These are phyloP conservation scores for Scalopus aquaticus DNA, from an alignment of 2,113 vertebrate species.

Conservation along the genomic window DNA sequence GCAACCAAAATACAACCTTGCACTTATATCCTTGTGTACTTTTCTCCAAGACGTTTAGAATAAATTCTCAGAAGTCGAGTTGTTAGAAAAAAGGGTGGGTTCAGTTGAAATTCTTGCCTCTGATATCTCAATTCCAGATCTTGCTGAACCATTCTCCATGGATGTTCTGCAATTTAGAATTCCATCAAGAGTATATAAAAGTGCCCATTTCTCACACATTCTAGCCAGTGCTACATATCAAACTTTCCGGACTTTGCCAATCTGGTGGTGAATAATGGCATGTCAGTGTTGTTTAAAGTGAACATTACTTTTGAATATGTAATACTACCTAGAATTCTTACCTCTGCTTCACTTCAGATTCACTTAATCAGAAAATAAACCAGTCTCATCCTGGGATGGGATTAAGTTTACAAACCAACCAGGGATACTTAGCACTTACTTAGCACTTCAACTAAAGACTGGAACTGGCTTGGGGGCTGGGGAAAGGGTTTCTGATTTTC, in stretches of 20 bases:
- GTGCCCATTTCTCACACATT: not conserved
- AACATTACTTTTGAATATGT: not conserved
- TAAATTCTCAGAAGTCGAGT: not conserved
- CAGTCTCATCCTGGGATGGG: conserved; percentile 41
- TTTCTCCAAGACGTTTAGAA: not conserved
- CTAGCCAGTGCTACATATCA: too few relatives aligned
- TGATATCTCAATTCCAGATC: fast-evolving
- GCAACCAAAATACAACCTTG: not conserved
- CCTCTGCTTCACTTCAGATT: conserved; percentile 1
- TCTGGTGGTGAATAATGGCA: not conserved
- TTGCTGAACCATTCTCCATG: not conserved
- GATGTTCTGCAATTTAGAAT: not conserved
- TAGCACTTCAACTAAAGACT: conserved; percentile 75
- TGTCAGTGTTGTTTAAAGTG: not conserved
- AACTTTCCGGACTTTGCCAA: not conserved
- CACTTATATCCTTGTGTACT: not conserved
- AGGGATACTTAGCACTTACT: conserved; percentile 69
- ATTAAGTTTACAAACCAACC: conserved; percentile 70
- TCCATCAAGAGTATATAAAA: not conserved
- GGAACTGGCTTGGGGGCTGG: conserved; percentile 57
- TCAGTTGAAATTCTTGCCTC: not conserved
- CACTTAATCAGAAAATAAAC: conserved; percentile 27
- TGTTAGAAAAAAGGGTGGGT: not conserved
- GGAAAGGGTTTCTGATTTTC: conserved; percentile 53
- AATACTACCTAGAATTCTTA: not conserved